phyloP scores from a whole-genome alignment of 1,140 invertebrate genomes.

The Cyrtorhinus lividipennis region DNA sequence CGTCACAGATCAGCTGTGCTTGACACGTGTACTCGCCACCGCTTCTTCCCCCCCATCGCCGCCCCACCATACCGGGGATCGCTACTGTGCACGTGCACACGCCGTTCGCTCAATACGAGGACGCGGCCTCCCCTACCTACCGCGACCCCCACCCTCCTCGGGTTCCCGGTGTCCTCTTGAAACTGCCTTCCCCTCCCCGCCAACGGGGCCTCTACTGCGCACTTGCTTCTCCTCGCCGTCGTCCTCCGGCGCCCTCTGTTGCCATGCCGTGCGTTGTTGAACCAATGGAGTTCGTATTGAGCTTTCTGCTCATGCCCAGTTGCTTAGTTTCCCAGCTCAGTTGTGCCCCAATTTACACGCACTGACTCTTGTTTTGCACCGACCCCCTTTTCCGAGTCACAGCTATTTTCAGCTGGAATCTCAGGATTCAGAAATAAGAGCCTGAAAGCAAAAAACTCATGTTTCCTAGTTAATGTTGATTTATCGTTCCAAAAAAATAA shows the following conservation, averaged over 20 bases:
- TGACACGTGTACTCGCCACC: conserved; percentile 7
- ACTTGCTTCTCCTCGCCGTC: neutral
- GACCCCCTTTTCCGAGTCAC: no score
- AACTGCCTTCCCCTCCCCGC: neutral
- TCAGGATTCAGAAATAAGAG: no score
- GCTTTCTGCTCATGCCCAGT: no score
- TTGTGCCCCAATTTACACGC: no score
- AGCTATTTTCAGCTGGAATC: no score
- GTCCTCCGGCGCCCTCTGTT: neutral
- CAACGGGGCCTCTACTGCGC: neutral
- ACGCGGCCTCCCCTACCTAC: neutral
- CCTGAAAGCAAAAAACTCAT: no score
- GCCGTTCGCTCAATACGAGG: neutral
- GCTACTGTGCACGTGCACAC: neutral
- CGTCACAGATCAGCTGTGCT: conserved; percentile 2
- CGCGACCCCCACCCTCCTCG: neutral
- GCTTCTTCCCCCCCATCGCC: neutral
- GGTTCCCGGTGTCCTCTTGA: neutral
- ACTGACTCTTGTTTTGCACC: no score
- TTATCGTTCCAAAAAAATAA: no score
- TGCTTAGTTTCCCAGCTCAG: no score
- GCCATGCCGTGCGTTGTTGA: neutral
- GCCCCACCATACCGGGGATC: no score
- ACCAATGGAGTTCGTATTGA: neutral
- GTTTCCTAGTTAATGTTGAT: no score